Percentiles rank a stretch among this genome's conserved stretches.
Evolutionary conservation across 2,113 vertebrate species (phyloP).

Genomic region (Scomber colias): DNA sequence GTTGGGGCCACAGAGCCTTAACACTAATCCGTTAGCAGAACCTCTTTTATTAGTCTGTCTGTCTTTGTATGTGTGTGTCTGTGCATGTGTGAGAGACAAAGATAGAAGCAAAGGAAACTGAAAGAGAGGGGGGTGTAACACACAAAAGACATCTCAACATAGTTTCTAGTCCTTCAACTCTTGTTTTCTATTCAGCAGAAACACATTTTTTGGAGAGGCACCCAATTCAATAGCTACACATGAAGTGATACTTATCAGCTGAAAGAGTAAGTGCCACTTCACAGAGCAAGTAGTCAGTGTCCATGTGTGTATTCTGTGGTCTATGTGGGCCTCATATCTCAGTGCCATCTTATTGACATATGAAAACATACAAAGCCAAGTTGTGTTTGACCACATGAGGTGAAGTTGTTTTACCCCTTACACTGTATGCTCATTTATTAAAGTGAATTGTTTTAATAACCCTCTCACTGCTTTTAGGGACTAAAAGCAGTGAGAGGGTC

Average conservation of each 20-base stretch:
- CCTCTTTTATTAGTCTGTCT: slow-evolving; percentile 78
- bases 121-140: not conserved
- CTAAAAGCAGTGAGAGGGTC: not conserved
- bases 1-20: slow-evolving; percentile 70
- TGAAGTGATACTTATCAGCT: not conserved
- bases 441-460: not conserved
- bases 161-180: not conserved
- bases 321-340: slow-evolving; percentile 34
- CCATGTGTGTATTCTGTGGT: slow-evolving; percentile 39
- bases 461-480: not conserved
- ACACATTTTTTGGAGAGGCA: not conserved
- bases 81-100: slow-evolving; percentile 46
- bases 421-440: not conserved
- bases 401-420: not conserved
- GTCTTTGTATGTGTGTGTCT: slow-evolving; percentile 30
- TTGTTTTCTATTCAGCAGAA: not conserved
- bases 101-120: slow-evolving; percentile 44
- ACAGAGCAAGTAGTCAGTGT: slow-evolving; percentile 12
- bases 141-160: not conserved
- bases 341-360: not conserved
- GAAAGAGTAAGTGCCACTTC: slow-evolving; percentile 14
- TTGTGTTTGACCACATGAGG: not conserved
- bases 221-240: slow-evolving; percentile 1
- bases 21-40: slow-evolving; percentile 70
- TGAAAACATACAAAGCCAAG: not conserved